phyloP scores from a whole-genome alignment of 2,888 invertebrate genomes.

The Caenorhabditis drosophilae region DNA sequence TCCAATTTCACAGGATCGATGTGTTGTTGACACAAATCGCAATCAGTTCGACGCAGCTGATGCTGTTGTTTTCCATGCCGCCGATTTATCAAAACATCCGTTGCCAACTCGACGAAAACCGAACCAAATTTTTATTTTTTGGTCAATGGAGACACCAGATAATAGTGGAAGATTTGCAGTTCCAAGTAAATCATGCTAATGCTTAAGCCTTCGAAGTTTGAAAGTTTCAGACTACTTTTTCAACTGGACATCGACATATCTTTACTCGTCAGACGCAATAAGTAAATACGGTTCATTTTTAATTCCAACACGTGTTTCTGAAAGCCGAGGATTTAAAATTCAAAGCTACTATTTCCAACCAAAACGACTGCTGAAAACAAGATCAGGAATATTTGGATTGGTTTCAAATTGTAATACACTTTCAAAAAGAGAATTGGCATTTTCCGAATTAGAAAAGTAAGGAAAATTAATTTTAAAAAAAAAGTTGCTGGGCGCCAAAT shows the following conservation, averaged over 20 bases:
- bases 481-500: too few species aligned
- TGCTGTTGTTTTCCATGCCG: conserved; percentile 75
- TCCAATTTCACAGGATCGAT: conserved; percentile 75
- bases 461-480: too few species aligned
- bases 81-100: conserved; percentile 45
- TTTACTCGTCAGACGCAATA: conserved; percentile 71
- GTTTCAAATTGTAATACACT: conserved; percentile 66
- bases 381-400: conserved; percentile 57
- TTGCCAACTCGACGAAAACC: conserved; percentile 18
- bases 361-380: conserved; percentile 49
- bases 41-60: conserved; percentile 74
- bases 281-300: conserved; percentile 70
- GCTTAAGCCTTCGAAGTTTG: too few species aligned
- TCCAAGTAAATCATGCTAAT: too few species aligned
- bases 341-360: conserved; percentile 41
- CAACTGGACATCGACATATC: conserved; percentile 73
- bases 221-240: too few species aligned
- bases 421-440: conserved; percentile 52
- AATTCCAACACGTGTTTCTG: conserved; percentile 49
- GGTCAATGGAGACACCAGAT: conserved; percentile 47
- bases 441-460: conserved; percentile 54
- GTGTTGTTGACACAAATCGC: conserved; percentile 74
- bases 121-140: conserved; percentile 26
- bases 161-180: conserved; percentile 31
- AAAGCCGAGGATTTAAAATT: conserved; percentile 50